Percentiles rank a stretch among this genome's conserved stretches.
phyloP scores from a whole-genome alignment of 2,888 invertebrate genomes.

The Ophioninae sp. region DNA sequence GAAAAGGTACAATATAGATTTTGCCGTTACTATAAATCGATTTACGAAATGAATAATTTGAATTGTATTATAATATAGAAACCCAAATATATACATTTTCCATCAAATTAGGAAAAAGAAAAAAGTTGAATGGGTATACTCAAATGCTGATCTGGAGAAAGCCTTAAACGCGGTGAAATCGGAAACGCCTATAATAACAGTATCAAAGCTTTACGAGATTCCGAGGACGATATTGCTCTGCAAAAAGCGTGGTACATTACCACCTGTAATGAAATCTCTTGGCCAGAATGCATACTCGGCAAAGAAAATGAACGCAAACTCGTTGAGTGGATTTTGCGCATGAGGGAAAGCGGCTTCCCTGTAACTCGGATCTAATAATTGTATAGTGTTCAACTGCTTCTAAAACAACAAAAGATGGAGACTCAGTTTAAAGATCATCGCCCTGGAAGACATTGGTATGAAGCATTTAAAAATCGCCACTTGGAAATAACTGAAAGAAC shows the following conservation, averaged over 20 bases:
- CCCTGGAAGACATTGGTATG: too few relatives aligned
- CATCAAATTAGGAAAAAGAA: conserved; percentile 46
- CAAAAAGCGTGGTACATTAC: conserved; percentile 27
- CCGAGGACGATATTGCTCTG: conserved; percentile 35
- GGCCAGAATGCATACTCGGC: conserved; percentile 44
- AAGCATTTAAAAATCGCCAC: conserved; percentile 67
- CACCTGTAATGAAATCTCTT: conserved; percentile 9
- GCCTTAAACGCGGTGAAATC: conserved; percentile 31
- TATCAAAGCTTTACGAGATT: conserved; percentile 18
- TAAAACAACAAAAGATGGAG: conserved; percentile 36
- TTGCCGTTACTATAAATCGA: too few relatives aligned
- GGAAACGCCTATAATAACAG: conserved; percentile 9
- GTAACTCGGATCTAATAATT: conserved; percentile 66
- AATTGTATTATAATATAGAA: too few relatives aligned
- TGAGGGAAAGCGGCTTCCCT: conserved; percentile 66
- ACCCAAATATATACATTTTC: conserved; percentile 56
- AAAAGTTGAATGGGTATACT: conserved; percentile 10
- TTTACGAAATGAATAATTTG: too few relatives aligned
- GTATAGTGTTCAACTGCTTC: conserved; percentile 59
- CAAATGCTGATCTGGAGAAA: conserved; percentile 32
- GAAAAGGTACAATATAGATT: conserved; percentile 24
- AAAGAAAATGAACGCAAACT: conserved; percentile 47
- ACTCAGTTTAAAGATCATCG: conserved; percentile 60
- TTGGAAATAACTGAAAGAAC: conserved; percentile 64
- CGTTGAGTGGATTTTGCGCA: conserved; percentile 66